These are phyloP conservation scores for Cettia cetti DNA, from an alignment of 2,113 vertebrate genomes.

Conservation along the genomic window DNA sequence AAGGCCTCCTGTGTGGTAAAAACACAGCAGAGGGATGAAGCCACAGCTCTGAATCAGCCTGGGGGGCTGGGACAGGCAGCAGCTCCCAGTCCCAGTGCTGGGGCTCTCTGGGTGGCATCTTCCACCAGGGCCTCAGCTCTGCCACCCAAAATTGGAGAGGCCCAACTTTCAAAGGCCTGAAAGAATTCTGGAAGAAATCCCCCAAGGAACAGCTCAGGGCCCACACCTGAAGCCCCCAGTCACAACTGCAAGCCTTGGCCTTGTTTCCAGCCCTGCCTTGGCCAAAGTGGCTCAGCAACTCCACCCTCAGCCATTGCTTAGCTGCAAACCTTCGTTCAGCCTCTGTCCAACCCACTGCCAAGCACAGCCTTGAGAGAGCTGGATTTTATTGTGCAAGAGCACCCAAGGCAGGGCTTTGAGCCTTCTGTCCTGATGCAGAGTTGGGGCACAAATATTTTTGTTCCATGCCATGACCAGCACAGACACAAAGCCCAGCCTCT, in stretches of 20 bases:
- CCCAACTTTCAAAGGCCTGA: not conserved
- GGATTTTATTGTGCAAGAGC: not conserved
- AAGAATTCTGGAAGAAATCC: not conserved
- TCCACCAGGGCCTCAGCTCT: not conserved
- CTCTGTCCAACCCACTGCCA: not conserved
- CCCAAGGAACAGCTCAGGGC: not conserved
- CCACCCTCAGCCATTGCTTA: not conserved
- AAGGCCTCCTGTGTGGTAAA: conserved; percentile 84
- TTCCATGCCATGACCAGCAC: not conserved
- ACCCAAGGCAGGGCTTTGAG: not conserved
- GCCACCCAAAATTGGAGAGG: not conserved
- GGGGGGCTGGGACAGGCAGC: not conserved
- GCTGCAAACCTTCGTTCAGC: not conserved
- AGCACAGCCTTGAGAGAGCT: not conserved
- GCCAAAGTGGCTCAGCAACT: not conserved
- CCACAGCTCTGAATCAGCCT: not conserved
- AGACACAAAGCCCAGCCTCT: not conserved
- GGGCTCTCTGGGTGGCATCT: not conserved
- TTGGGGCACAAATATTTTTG: not conserved
- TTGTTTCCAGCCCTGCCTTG: not conserved
- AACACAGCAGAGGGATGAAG: not conserved
- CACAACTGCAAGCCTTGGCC: not conserved
- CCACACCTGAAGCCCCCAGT: not conserved
- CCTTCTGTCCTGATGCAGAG: not conserved
- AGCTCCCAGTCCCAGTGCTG: not conserved